Evolutionary conservation across 2,797 vertebrate genomes (phyloP).

Genomic region (Danio albolineatus): DNA sequence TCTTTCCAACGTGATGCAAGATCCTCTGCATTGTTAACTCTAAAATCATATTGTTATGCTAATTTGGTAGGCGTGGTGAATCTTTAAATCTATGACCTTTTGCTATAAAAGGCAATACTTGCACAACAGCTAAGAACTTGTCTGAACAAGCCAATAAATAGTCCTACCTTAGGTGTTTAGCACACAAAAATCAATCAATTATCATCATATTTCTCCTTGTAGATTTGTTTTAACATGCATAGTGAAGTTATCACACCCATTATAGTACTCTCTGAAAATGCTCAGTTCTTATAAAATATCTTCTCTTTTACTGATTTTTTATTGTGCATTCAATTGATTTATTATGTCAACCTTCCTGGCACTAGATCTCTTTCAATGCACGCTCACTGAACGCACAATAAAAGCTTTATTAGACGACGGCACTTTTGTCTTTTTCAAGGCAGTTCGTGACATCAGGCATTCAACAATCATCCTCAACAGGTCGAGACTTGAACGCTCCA

Average conservation of each 20-base stretch:
- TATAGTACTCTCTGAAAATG: neutral
- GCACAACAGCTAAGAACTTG: constrained; percentile 45
- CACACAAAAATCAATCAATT: constrained; percentile 13
- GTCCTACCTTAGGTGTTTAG: constrained; percentile 7
- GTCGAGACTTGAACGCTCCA: constrained; percentile 68
- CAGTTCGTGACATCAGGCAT: constrained; percentile 38
- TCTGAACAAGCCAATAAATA: constrained; percentile 59
- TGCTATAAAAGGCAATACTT: neutral
- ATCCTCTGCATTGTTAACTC: neutral
- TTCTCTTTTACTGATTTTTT: too few relatives aligned
- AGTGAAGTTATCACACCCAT: neutral
- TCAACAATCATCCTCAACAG: constrained; percentile 33
- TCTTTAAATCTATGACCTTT: constrained; percentile 28
- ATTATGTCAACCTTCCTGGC: neutral
- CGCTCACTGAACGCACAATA: neutral
- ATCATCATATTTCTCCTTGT: neutral
- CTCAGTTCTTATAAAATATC: neutral
- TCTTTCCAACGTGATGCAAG: constrained; percentile 2
- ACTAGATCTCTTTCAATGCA: neutral
- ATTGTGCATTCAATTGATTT: neutral
- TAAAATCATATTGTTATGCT: neutral
- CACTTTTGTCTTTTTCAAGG: constrained; percentile 32
- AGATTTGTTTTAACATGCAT: constrained; percentile 32
- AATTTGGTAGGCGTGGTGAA: neutral
- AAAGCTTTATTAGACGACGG: constrained; percentile 18